A percentile compares a stretch with the other conserved stretches of the same genome.
Evolutionary conservation across 2,113 vertebrate genomes (phyloP).

Genomic region (Promerops cafer): DNA sequence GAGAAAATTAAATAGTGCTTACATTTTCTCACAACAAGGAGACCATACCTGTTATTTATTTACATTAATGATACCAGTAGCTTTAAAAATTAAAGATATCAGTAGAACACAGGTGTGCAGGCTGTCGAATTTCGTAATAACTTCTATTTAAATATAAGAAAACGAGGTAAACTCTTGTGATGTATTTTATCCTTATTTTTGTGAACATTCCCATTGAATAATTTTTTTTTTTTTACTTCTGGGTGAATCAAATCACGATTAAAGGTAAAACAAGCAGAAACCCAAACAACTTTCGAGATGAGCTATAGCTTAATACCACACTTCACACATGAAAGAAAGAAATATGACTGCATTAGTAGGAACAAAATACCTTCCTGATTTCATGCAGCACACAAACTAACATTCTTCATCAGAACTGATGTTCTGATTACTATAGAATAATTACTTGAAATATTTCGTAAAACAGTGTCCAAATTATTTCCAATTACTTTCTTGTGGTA

Average conservation of each 20-base stretch:
- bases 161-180: background rate
- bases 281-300: background rate
- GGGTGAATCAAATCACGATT: background rate
- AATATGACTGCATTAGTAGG: background rate
- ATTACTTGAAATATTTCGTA: constrained; percentile 35
- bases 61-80: background rate
- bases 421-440: constrained; percentile 19
- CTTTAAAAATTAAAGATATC: too few relatives aligned
- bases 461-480: constrained; percentile 45
- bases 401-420: constrained; percentile 9
- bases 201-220: background rate
- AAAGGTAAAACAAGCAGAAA: background rate
- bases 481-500: constrained; percentile 19
- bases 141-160: background rate
- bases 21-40: background rate
- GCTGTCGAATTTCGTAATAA: background rate
- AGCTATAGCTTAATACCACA: background rate
- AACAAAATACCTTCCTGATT: constrained; percentile 2
- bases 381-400: background rate
- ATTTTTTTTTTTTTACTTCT: background rate
- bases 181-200: background rate
- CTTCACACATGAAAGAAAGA: background rate
- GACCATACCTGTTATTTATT: background rate
- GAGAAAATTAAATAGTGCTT: background rate
- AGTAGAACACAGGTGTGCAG: background rate